Evolutionary conservation across 2,797 vertebrate genomes (phyloP), one percentile per base, ranked within the genome.

Genomic region (Anabas testudineus): DNA sequence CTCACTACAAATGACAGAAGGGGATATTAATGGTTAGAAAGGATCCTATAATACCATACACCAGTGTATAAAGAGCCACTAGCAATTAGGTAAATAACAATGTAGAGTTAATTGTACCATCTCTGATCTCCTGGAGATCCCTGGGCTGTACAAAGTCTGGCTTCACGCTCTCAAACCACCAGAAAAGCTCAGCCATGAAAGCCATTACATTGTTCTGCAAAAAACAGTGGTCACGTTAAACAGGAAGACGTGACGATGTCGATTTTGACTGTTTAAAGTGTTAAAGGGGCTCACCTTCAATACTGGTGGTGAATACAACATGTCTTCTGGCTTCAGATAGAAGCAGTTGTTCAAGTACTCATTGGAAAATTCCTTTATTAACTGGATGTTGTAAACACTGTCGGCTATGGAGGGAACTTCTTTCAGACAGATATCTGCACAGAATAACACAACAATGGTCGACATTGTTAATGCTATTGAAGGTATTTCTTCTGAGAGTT

Each of bases 161-260:
- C 75, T 95, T 97, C 77, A 98, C 95, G 1, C 92, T 95, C 86
- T 99, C 98, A 87, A 99, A 98, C 96, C 97, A 97, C 98, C 98
- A 99, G 87, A 98, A 99, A 41, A 99, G 95, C 60, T 99, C 97
- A 2, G 98, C 97, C 26, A 99, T 94, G 65, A 97, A 98, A 34
- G 95, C 96, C 96, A 97, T 97, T 2, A 99, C 55, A 0, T 99
- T 99, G 7, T 94, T 95, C 97, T 99, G 78, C 10, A 49, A 78
- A 66, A 32, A 58, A 81, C 15, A 52, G 52, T 7, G 51, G 21
- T 18, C 8, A 19, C 46, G 8, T 19, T 74, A 8, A 39, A 30
- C 1, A 7, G 3, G 3, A 57, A 19, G 7, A n/a, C 2, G 32
- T 14, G 5, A n/a, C 4, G 19, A 15, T 56, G 22, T 32, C 0